phyloP scores from a whole-genome alignment of 2,888 invertebrate genomes.

The Sesamia inferens region DNA sequence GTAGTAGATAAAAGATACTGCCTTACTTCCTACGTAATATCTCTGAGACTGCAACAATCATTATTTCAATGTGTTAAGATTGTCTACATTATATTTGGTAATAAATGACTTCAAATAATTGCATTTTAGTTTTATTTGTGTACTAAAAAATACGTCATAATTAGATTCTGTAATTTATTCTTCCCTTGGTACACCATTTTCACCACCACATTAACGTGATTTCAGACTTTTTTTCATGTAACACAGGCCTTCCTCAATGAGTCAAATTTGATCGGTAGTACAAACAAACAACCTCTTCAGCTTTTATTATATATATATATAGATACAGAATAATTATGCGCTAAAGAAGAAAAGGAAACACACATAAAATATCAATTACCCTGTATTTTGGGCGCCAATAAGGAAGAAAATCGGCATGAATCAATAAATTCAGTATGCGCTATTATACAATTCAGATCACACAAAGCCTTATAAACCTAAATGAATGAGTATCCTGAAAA shows the following conservation, averaged over 20 bases:
- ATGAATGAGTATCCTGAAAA: not conserved
- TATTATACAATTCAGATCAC: not conserved
- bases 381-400: not conserved
- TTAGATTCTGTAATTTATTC: too few relatives aligned
- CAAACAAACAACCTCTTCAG: too few relatives aligned
- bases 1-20: slow-evolving; percentile 57
- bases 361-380: not conserved
- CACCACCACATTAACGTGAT: too few relatives aligned
- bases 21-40: slow-evolving; percentile 57
- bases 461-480: not conserved
- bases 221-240: too few relatives aligned
- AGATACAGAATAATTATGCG: not conserved
- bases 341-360: not conserved
- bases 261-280: too few relatives aligned
- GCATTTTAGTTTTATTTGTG: slow-evolving; percentile 51
- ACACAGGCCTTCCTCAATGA: too few relatives aligned
- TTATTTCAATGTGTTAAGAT: slow-evolving; percentile 59
- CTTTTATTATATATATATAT: too few relatives aligned
- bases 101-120: slow-evolving; percentile 65
- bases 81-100: slow-evolving; percentile 64
- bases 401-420: not conserved
- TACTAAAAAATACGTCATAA: not conserved
- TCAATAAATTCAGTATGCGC: not conserved
- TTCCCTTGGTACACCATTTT: too few relatives aligned
- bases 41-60: slow-evolving; percentile 61